Percentiles rank a stretch among this genome's conserved stretches.
phyloP scores from a whole-genome alignment of 2,113 vertebrate species.

The Solenodon paradoxus region DNA sequence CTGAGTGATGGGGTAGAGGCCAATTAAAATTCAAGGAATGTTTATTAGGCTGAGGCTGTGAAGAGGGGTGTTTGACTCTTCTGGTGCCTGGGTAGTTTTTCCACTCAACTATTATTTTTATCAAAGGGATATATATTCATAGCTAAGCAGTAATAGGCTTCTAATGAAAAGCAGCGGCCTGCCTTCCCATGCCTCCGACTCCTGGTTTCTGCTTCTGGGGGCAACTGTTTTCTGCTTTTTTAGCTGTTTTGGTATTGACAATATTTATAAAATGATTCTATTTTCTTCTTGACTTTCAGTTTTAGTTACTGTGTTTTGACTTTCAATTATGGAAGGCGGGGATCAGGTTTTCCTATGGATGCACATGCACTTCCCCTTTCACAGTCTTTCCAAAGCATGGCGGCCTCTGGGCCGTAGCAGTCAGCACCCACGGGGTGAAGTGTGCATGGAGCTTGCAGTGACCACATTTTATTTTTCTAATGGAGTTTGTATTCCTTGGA shows the following conservation, averaged over 20 bases:
- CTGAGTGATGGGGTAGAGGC: background rate
- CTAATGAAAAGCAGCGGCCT: background rate
- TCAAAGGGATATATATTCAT: conserved; percentile 15
- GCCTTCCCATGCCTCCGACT: background rate
- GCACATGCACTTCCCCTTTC: background rate
- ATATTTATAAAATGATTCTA: background rate
- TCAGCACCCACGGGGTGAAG: too few relatives aligned
- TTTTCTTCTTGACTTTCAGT: background rate
- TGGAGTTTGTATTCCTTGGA: background rate
- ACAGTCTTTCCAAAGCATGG: background rate
- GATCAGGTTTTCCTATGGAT: background rate
- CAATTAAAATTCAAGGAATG: background rate
- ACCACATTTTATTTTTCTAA: background rate
- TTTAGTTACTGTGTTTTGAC: background rate
- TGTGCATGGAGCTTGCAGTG: too few relatives aligned
- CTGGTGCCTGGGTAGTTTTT: conserved; percentile 15
- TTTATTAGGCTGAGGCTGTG: background rate
- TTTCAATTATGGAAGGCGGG: background rate
- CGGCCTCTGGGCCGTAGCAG: fast-evolving
- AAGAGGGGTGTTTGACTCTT: background rate
- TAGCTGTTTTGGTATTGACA: background rate
- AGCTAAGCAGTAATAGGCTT: background rate
- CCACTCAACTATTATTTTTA: conserved; percentile 52
- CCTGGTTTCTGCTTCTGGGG: background rate
- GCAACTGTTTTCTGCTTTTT: background rate